Evolutionary conservation across 2,113 vertebrate species (phyloP).

Genomic region (Cromileptes altivelis): DNA sequence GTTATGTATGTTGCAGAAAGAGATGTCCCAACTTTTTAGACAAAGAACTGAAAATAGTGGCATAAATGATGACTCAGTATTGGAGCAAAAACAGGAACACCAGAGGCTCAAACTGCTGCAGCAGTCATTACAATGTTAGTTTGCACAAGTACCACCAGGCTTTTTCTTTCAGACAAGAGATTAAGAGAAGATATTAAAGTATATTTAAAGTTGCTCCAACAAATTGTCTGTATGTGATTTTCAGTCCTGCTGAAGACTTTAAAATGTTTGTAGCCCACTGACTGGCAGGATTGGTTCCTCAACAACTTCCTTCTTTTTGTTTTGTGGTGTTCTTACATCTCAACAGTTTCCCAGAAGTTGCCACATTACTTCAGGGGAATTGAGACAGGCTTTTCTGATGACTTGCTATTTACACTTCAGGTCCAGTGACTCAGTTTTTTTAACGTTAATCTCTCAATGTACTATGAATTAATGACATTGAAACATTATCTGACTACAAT

Average conservation of each 20-base stretch:
- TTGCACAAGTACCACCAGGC: not conserved
- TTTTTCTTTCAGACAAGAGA: not conserved
- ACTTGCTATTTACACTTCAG: not conserved
- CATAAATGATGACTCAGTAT: not conserved
- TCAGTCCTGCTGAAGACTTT: not conserved
- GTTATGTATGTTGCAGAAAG: not conserved
- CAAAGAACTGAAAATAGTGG: not conserved
- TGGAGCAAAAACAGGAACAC: not conserved
- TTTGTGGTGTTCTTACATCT: not conserved
- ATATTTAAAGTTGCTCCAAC: not conserved
- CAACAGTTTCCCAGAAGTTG: not conserved
- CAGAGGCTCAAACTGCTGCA: not conserved
- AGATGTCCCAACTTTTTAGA: not conserved
- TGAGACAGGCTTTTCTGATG: slow-evolving; percentile 1
- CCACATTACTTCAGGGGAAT: not conserved
- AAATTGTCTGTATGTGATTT: not conserved
- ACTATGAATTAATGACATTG: not conserved
- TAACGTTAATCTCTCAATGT: not conserved
- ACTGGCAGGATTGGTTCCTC: too few relatives aligned
- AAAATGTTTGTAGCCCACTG: not conserved
- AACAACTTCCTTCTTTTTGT: not conserved
- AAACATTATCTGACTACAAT: not conserved
- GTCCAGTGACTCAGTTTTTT: not conserved
- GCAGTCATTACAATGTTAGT: not conserved
- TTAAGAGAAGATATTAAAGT: not conserved